Evolutionary conservation across 2,113 vertebrate genomes (phyloP), one percentile per base, ranked within the genome.

Genomic region (Parotia lawesii): DNA sequence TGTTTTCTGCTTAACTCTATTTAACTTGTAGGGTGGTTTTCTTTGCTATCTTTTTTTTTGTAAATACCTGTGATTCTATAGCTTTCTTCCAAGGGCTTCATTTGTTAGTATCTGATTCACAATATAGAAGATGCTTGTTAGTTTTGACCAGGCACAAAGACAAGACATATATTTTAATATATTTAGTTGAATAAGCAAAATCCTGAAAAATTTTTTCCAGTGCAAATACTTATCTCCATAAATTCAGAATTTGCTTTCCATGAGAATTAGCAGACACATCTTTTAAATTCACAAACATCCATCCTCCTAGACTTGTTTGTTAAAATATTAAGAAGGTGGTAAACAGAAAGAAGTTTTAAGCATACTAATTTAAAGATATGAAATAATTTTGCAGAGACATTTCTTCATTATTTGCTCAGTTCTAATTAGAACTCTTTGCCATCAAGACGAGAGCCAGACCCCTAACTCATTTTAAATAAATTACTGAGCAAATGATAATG

Each of bases 401-500:
- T 88, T 89, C 45, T 91, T 85, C 67, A 53, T 87, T 95, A 88
- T 95, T 94, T 93, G 31, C 87, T 85, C 69, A 56, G 37, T 72
- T 95, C 54, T 84, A 81, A 94, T 95, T 92, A 93, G 90, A 56
- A 80, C 18, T 88, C 64, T 71, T 79, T 93, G 48, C 83, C 61
- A 86, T n/a, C n/a, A 92, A 91, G 91, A 93, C 5, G 2, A 84
- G 69, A 95, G 76, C 82, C 2, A 61, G 95, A 94, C 91, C 96
- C 90, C 90, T 95, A 84, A 96, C 91, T 94, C 82, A 94, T 93
- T 95, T 94, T 83, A 91, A 94, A 95, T 95, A 95, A 94, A 94
- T 95, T 95, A 95, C 95, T 88, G 93, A 96, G 91, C 60, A 95
- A 94, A 95, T 91, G 89, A 82, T 96, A 95, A 96, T 97, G 93